phyloP scores from a whole-genome alignment of 2,113 vertebrate genomes.

The Notechis scutatus region DNA sequence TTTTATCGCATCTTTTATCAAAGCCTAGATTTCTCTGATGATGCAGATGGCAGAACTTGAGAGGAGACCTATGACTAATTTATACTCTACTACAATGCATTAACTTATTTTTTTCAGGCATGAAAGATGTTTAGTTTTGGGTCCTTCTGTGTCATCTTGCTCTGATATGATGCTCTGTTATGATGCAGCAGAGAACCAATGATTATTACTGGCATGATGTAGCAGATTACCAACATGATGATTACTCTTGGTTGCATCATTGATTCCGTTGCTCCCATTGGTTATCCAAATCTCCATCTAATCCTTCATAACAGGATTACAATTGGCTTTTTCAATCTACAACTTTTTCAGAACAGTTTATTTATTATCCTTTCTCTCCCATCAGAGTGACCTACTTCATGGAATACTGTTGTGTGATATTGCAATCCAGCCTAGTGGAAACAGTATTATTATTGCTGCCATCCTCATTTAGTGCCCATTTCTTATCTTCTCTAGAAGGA shows the following conservation, averaged over 20 bases:
- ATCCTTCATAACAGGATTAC: background rate
- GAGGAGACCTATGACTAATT: background rate
- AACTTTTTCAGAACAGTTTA: background rate
- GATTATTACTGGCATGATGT: background rate
- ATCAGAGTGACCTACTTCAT: background rate
- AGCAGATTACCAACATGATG: background rate
- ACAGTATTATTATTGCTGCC: background rate
- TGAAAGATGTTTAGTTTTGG: background rate
- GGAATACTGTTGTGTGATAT: background rate
- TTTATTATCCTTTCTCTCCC: background rate
- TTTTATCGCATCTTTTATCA: background rate
- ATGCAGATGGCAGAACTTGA: background rate
- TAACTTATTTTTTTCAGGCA: background rate
- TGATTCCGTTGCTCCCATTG: background rate
- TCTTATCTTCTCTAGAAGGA: background rate
- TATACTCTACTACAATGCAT: background rate
- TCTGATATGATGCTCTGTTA: background rate
- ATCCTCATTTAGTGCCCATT: background rate
- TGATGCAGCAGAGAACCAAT: background rate
- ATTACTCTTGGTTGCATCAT: background rate
- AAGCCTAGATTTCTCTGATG: background rate
- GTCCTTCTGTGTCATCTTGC: background rate
- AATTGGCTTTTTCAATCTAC: background rate
- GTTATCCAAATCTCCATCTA: background rate
- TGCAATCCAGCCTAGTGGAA: background rate